phyloP scores from a whole-genome alignment of 2,113 vertebrate species.

The Cettia cetti region DNA sequence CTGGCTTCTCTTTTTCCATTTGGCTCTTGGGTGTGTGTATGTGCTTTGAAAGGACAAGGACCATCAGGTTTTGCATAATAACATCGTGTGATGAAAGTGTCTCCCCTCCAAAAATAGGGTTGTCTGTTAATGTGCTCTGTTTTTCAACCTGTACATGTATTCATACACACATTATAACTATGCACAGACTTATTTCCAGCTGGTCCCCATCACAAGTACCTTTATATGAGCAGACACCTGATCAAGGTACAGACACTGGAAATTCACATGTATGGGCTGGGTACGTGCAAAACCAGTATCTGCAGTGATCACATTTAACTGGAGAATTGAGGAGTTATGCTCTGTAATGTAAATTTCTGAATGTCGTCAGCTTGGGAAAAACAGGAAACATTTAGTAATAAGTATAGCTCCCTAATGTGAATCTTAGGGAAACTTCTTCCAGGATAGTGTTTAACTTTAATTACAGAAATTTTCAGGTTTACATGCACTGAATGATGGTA shows the following conservation, averaged over 20 bases:
- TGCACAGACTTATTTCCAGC: neutral
- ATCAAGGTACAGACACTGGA: neutral
- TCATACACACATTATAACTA: neutral
- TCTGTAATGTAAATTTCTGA: neutral
- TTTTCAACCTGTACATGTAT: neutral
- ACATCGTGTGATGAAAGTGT: neutral
- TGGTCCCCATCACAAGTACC: neutral
- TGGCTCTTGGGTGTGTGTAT: neutral
- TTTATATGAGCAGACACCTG: neutral
- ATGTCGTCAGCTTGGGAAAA: neutral
- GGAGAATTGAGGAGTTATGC: neutral
- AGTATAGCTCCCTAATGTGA: neutral
- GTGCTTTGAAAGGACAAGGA: accelerated
- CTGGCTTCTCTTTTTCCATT: neutral
- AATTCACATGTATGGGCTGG: neutral
- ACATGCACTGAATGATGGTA: neutral
- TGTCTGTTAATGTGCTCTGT: neutral
- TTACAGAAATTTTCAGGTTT: neutral
- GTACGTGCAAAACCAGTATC: neutral
- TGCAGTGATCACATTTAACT: neutral
- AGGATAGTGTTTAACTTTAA: neutral
- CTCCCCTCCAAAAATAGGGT: neutral
- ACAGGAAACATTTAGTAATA: neutral
- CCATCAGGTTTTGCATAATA: neutral
- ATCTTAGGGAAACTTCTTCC: neutral